A percentile compares a stretch with the other conserved stretches of the same genome.
Evolutionary conservation across 2,888 invertebrate species (phyloP).

Genomic region (Dicycla oo): DNA sequence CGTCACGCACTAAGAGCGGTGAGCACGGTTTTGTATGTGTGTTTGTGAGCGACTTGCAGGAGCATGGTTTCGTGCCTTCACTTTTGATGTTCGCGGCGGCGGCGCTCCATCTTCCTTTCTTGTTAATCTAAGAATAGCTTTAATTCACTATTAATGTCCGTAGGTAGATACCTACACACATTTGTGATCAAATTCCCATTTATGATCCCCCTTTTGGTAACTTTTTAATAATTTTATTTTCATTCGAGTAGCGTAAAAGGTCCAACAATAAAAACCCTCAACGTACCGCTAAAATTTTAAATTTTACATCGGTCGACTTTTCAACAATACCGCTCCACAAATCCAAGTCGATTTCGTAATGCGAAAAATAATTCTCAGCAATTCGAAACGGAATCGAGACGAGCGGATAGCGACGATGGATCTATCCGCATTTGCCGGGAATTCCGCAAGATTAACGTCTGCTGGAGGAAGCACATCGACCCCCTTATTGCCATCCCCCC

Average conservation of each 20-base stretch:
- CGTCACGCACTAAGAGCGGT: too few relatives aligned
- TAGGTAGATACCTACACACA: neutral
- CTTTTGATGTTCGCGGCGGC: too few relatives aligned
- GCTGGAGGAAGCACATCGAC: slow-evolving; percentile 65
- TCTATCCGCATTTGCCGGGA: slow-evolving; percentile 74
- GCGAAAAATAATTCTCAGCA: slow-evolving; percentile 65
- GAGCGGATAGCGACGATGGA: slow-evolving; percentile 69
- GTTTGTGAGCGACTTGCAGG: too few relatives aligned
- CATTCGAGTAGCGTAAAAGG: neutral
- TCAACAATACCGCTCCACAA: slow-evolving; percentile 44
- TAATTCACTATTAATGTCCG: too few relatives aligned
- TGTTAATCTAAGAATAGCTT: too few relatives aligned
- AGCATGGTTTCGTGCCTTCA: too few relatives aligned
- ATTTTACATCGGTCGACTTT: slow-evolving; percentile 29
- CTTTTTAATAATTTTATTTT: neutral
- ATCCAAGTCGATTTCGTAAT: slow-evolving; percentile 57
- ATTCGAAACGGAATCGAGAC: slow-evolving; percentile 67
- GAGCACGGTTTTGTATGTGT: too few relatives aligned
- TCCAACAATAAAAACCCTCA: neutral
- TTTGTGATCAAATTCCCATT: neutral
- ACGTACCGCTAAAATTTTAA: slow-evolving; percentile 27
- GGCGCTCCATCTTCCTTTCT: too few relatives aligned
- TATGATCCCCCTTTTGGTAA: neutral
- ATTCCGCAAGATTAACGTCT: slow-evolving; percentile 81
- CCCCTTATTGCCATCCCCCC: slow-evolving; percentile 30